Percentiles rank a stretch among this genome's conserved stretches.
Conservation (phyloP, 2,888 invertebrate genomes). For the Dicyrtoma fusca region DNA sequence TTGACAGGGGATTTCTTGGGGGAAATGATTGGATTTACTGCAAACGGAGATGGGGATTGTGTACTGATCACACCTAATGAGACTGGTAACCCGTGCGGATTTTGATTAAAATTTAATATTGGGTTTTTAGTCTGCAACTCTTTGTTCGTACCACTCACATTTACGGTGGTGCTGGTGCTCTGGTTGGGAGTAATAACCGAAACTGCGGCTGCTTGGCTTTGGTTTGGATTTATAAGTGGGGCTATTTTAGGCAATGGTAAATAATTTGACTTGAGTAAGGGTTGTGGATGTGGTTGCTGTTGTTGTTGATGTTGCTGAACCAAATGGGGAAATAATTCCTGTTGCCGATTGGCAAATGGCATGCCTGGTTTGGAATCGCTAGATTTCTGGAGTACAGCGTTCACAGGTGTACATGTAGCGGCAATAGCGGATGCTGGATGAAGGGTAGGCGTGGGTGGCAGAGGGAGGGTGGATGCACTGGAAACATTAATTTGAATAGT, state of each 20-base stretch:
- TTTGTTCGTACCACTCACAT: no score
- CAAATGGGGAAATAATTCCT: slow-evolving; percentile 42
- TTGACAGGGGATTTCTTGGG: slow-evolving; percentile 23
- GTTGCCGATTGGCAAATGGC: slow-evolving; percentile 31
- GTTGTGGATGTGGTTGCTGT: background rate
- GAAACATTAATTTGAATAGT: background rate
- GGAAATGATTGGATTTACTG: no score
- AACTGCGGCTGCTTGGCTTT: background rate
- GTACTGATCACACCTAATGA: no score
- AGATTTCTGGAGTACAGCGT: no score
- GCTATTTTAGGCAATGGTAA: background rate
- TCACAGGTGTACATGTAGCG: no score
- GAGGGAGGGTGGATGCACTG: slow-evolving; percentile 1
- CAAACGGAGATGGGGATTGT: no score
- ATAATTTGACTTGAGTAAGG: background rate
- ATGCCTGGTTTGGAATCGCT: background rate
- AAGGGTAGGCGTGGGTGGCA: background rate
- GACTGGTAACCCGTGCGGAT: no score
- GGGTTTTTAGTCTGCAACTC: no score
- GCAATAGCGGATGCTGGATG: background rate
- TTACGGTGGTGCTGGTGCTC: no score
- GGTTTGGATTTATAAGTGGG: no score
- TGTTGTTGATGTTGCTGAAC: slow-evolving; percentile 35
- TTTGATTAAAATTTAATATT: no score
- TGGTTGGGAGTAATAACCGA: background rate